Evolutionary conservation across 2,888 invertebrate species (phyloP), one percentile per base, ranked within the genome.

Genomic region (Pachycephus smyrnensis): DNA sequence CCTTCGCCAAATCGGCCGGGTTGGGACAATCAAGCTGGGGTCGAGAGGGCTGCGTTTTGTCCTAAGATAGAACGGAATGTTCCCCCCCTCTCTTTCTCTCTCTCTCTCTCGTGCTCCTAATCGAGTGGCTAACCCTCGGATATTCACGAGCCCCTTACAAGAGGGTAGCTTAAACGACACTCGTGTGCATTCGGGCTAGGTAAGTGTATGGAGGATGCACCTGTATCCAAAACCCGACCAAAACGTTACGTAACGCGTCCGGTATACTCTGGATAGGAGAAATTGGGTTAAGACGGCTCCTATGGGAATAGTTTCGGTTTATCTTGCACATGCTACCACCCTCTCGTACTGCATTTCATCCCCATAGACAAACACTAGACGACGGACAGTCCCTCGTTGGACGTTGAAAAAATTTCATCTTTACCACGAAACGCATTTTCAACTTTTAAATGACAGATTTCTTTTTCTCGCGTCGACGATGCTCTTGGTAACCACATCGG

Each of bases 251-350:
- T 85, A 89, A 88, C 86, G 83, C 84, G 85, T 84, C 83, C 84
- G 81, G 80, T 73, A 81, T 83, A 85, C 83, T 83, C 84, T 84
- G 85, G 85, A 84, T 87, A 79, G 81, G 80, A 82, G 88, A 87
- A 90, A 90, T 90, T 89, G 84, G 88, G 88, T 88, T 89, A 89
- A 88, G 89, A 89, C 84, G 85, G 87, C 86, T 87, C 89, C 87
- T 79, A 80, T 79, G 89, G 87, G 89, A 88, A 86, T 86, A 85
- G 87, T 89, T 89, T 84, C 83, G 84, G 86, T 87, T 89, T 88
- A 89, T 89, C 87, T 85, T 75, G 86, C 84, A 83, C 86, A 82
- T 82, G 87, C 84, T 88, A 80, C 81, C 15, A 15, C 30, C 76
- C n/a, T 73, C 71, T 73, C 73, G 55, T n/a, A 69, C 55, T 76